Evolutionary conservation across 2,113 vertebrate genomes (phyloP), one percentile per base, ranked within the genome.

Genomic region (Physeter macrocephalus): DNA sequence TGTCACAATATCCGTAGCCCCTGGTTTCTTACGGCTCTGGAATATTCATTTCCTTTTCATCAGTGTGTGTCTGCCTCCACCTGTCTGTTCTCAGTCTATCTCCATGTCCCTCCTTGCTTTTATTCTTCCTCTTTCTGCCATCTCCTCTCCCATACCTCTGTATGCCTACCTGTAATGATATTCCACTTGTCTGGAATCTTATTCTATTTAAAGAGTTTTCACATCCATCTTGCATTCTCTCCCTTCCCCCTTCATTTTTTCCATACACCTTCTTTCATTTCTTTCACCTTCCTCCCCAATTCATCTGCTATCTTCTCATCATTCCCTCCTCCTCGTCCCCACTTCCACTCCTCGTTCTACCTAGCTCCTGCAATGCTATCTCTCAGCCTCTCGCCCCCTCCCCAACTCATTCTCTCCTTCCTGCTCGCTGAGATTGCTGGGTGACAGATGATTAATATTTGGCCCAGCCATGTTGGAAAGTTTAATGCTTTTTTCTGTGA

Each of bases 401-500:
- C 13, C 54, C 43, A 67, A 13, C 8, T 39, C 54, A 74, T 64
- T 81, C 43, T 84, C 66, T 94, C 72, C 78, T 93, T 97, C 66
- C 84, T 80, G 83, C 66, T 97, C 29, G 0, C 83, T 77, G 64
- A 88, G 52, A 97, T 95, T 78, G 34, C 87, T 82, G 34, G 86
- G 74, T 97, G 78, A 91, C 92, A 95, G 96, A 95, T 78, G 87
- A 94, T 90, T 92, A 92, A 94, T 92, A 94, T 62, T 86, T 61
- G 71, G 54, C 71, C 71, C 83, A 92, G 77, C 18, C 46, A 88
- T 59, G 29, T 61, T 90, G 92, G 81, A 94, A 96, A 96, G 41
- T 90, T 75, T 90, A 89, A 97, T 90, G 95, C 52, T 95, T 97
- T 95, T 95, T 95, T 88, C 97, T 77, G 49, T 75, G 90, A 69